phyloP scores from a whole-genome alignment of 2,888 invertebrate genomes.

The Orchesellides sinensis region DNA sequence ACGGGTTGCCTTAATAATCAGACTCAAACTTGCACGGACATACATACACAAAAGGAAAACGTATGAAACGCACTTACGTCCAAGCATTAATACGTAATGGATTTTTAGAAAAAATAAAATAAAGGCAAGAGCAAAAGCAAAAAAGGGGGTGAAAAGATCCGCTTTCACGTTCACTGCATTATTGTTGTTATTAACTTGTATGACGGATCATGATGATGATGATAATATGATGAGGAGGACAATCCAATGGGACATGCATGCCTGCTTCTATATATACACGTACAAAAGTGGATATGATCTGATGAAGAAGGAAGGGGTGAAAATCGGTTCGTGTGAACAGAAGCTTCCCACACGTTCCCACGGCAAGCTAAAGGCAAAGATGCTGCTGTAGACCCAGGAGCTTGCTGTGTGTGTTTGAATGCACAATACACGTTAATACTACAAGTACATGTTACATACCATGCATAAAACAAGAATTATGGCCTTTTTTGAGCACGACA shows the following conservation, averaged over 20 bases:
- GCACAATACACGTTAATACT: not conserved
- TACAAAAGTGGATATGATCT: constrained; percentile 13
- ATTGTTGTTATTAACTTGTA: constrained; percentile 9
- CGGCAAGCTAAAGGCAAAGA: constrained; percentile 44
- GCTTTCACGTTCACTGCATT: constrained; percentile 33
- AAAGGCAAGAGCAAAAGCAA: not conserved
- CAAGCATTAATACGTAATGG: constrained; percentile 32
- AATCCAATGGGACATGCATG: constrained; percentile 47
- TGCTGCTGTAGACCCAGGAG: not conserved
- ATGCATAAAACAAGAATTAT: constrained; percentile 16
- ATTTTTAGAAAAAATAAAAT: not conserved
- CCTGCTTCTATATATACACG: not conserved
- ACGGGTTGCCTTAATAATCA: not conserved
- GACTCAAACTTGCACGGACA: not conserved
- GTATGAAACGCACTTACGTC: not conserved
- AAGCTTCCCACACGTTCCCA: constrained; percentile 72
- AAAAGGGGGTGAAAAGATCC: constrained; percentile 44
- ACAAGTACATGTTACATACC: constrained; percentile 1
- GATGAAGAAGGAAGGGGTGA: constrained; percentile 66
- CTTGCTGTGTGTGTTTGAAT: constrained; percentile 4
- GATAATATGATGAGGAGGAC: constrained; percentile 41
- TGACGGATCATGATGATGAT: constrained; percentile 10
- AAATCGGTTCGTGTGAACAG: constrained; percentile 74
- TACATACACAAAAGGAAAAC: not conserved
- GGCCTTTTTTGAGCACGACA: constrained; percentile 32